phyloP scores from a whole-genome alignment of 30 jellyfish, hydroid and myxozoan genomes.

The Nemopilema nomurai region DNA sequence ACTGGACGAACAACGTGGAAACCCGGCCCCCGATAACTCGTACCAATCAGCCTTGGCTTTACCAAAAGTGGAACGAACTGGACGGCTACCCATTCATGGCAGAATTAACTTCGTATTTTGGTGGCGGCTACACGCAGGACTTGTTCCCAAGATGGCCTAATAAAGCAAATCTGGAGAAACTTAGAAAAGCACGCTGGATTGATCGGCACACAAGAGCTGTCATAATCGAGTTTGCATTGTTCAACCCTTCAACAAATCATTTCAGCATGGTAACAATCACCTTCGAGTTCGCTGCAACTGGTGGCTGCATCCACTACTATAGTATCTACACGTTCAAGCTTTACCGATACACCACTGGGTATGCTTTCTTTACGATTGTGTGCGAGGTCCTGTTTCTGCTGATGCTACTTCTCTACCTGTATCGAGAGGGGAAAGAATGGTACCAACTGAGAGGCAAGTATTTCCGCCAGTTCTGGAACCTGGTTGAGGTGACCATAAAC shows the following conservation, averaged over 20 bases:
- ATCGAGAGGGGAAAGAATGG: constrained; percentile 72
- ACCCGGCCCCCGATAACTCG: constrained; percentile 64
- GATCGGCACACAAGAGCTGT: constrained; percentile 96
- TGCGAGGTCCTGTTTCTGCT: constrained; percentile 86
- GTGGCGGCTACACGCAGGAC: constrained; percentile 96
- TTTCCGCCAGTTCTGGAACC: constrained; percentile 92
- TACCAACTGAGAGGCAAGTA: constrained; percentile 59
- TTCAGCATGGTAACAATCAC: constrained; percentile 82
- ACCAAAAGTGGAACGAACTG: constrained; percentile 87
- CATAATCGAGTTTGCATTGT: constrained; percentile 85
- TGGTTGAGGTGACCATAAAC: constrained; percentile 73
- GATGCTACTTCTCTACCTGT: constrained; percentile 70
- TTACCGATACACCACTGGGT: constrained; percentile 86
- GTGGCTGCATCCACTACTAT: constrained; percentile 85
- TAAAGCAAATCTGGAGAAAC: constrained; percentile 43
- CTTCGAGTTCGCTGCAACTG: constrained; percentile 96
- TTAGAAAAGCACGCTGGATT: constrained; percentile 75
- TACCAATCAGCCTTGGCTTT: constrained; percentile 81
- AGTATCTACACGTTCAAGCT: constrained; percentile 88
- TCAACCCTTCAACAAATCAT: constrained; percentile 86
- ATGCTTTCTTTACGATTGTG: constrained; percentile 70
- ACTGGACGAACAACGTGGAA: constrained; percentile 68
- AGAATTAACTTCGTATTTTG: constrained; percentile 86
- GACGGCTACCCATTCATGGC: constrained; percentile 97
- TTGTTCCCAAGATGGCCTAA: constrained; percentile 91